Conservation (phyloP, 2,113 vertebrate species). For the Corythoichthys haematopterus region DNA sequence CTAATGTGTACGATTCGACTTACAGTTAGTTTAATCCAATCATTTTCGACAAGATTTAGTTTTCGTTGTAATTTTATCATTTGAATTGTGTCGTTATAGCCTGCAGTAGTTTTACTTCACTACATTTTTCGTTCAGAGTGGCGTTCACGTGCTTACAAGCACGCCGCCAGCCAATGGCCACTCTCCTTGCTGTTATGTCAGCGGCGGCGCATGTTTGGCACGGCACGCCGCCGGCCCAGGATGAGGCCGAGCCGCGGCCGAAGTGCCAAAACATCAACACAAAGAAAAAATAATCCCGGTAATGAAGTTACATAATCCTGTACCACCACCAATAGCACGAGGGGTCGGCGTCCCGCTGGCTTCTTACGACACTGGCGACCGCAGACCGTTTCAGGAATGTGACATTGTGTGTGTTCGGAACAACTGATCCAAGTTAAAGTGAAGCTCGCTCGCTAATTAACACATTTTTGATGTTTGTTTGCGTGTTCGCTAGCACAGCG, state of each 20-base stretch:
- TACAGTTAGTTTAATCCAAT: no score
- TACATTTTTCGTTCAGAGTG: not conserved
- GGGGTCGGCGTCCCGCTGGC: slow-evolving; percentile 43
- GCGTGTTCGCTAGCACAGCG: not conserved
- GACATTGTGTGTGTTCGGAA: slow-evolving; percentile 9
- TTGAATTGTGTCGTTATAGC: no score
- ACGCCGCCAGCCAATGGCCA: slow-evolving; percentile 15
- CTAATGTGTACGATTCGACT: no score
- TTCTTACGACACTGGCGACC: slow-evolving; percentile 45
- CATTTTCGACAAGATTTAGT: no score
- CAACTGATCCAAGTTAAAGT: slow-evolving; percentile 49
- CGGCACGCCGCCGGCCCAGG: slow-evolving; percentile 14
- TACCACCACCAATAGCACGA: slow-evolving; percentile 7
- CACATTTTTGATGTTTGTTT: not conserved
- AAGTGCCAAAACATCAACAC: slow-evolving; percentile 46
- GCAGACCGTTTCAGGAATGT: slow-evolving; percentile 57
- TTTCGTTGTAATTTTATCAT: no score
- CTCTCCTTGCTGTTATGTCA: slow-evolving; percentile 38
- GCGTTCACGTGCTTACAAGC: not conserved
- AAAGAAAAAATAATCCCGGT: slow-evolving; percentile 39
- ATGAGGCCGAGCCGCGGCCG: slow-evolving; percentile 40
- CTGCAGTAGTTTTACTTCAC: not conserved
- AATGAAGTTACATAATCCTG: slow-evolving; percentile 64
- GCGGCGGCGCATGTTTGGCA: slow-evolving; percentile 38
- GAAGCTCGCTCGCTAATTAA: slow-evolving; percentile 32